These are phyloP conservation scores for Ciconia maguari DNA, from an alignment of 2,113 vertebrate genomes.

Conservation along the genomic window DNA sequence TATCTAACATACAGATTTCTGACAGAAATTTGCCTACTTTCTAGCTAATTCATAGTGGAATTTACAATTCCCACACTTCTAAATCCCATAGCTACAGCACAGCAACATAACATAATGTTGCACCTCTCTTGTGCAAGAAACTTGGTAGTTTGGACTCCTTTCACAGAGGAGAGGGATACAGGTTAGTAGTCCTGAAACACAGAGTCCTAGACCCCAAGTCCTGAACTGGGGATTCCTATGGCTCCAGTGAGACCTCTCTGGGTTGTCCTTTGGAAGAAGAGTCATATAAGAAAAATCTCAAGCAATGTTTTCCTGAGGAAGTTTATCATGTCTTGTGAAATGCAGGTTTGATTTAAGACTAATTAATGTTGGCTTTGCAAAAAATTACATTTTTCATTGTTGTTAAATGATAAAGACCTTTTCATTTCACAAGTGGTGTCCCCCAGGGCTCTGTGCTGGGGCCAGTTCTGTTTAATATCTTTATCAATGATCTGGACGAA, in stretches of 20 bases:
- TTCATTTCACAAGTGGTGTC: too few relatives aligned
- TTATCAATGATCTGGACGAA: too few relatives aligned
- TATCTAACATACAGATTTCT: not conserved
- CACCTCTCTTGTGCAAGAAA: not conserved
- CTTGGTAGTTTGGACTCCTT: not conserved
- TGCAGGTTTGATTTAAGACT: not conserved
- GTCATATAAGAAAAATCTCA: not conserved
- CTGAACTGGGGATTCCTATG: not conserved
- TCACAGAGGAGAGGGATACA: not conserved
- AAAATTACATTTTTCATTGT: not conserved
- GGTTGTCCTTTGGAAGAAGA: not conserved
- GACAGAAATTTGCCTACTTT: not conserved
- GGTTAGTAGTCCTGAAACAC: not conserved
- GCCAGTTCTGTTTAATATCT: too few relatives aligned
- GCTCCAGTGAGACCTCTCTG: not conserved
- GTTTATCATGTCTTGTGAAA: not conserved
- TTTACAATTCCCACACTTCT: not conserved
- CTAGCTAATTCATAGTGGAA: not conserved
- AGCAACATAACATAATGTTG: not conserved
- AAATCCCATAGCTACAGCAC: not conserved
- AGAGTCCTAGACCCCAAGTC: not conserved
- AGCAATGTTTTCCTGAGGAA: not conserved
- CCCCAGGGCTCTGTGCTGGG: too few relatives aligned
- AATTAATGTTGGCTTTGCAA: not conserved
- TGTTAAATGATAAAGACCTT: not conserved